phyloP scores from a whole-genome alignment of 37 sponge, comb jelly and placozoan species.

The Beroe ovata region DNA sequence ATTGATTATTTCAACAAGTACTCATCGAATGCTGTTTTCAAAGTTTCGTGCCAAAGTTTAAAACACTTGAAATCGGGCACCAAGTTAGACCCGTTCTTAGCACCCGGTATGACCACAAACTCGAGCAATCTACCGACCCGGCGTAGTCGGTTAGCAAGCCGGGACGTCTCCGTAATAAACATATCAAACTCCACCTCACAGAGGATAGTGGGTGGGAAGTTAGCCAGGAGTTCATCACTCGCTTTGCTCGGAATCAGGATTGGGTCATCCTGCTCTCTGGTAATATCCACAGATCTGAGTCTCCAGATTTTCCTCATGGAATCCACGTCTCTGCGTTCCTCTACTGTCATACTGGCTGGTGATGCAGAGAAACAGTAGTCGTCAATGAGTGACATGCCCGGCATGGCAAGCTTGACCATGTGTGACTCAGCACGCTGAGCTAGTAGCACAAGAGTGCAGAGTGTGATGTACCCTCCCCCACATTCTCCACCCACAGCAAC shows the following conservation, averaged over 20 bases:
- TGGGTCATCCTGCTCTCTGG: background rate
- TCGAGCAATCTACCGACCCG: constrained; percentile 17
- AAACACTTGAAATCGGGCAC: constrained; percentile 34
- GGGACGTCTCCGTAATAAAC: constrained; percentile 40
- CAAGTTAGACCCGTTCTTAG: constrained; percentile 33
- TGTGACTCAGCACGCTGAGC: constrained; percentile 13
- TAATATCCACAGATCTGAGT: background rate
- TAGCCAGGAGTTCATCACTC: constrained; percentile 3
- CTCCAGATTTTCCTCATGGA: constrained; percentile 56
- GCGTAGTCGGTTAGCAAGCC: background rate
- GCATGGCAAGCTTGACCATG: constrained; percentile 42
- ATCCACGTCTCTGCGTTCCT: constrained; percentile 8
- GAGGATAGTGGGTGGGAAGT: constrained; percentile 27
- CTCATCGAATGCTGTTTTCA: background rate
- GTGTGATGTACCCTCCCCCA: constrained; percentile 33
- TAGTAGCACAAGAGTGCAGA: constrained; percentile 1
- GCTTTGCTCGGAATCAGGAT: constrained; percentile 1
- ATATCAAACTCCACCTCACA: constrained; percentile 46
- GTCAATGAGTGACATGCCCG: constrained; percentile 45
- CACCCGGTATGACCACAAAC: constrained; percentile 31
- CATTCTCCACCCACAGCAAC: constrained; percentile 23
- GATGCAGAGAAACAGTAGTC: constrained; percentile 33
- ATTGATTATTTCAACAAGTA: constrained; percentile 18
- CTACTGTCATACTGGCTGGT: constrained; percentile 4
- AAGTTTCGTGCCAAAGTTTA: background rate